Conservation (phyloP, 2,113 vertebrate genomes). For the Clarias macrocephalus region DNA sequence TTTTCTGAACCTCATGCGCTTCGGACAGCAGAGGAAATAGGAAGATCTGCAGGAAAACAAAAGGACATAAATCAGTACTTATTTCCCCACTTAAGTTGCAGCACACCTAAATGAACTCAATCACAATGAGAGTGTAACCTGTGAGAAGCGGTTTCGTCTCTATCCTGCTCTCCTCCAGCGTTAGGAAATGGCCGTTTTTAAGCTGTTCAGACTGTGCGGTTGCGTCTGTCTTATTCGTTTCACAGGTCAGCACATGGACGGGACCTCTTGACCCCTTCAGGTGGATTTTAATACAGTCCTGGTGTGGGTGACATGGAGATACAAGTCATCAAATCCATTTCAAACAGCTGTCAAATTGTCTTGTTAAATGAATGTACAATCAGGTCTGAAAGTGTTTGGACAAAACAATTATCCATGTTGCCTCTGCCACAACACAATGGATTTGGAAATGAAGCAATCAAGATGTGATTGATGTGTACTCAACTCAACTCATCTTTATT, state of each 20-base stretch:
- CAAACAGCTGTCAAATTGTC: neutral
- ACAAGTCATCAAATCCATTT: neutral
- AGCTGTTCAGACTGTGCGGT: neutral
- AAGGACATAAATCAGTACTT: neutral
- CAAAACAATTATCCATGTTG: too few species aligned
- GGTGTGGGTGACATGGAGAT: neutral
- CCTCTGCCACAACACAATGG: too few species aligned
- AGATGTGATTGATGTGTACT: too few species aligned
- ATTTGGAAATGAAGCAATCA: too few species aligned
- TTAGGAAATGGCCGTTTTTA: constrained; percentile 53
- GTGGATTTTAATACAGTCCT: constrained; percentile 85
- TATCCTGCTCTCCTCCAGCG: constrained; percentile 68
- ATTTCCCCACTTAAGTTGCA: neutral
- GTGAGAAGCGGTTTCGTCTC: constrained; percentile 38
- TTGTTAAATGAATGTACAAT: neutral
- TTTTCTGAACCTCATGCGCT: constrained; percentile 35
- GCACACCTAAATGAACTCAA: neutral
- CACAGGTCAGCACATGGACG: constrained; percentile 79
- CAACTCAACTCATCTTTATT: too few species aligned
- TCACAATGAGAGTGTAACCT: constrained; percentile 49
- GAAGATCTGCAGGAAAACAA: constrained; percentile 41
- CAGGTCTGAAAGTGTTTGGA: too few species aligned
- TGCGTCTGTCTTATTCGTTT: constrained; percentile 59
- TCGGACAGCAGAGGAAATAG: constrained; percentile 44
- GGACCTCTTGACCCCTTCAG: constrained; percentile 85